Conservation (phyloP, 2,797 vertebrate species). For the Eremophila alpestris region DNA sequence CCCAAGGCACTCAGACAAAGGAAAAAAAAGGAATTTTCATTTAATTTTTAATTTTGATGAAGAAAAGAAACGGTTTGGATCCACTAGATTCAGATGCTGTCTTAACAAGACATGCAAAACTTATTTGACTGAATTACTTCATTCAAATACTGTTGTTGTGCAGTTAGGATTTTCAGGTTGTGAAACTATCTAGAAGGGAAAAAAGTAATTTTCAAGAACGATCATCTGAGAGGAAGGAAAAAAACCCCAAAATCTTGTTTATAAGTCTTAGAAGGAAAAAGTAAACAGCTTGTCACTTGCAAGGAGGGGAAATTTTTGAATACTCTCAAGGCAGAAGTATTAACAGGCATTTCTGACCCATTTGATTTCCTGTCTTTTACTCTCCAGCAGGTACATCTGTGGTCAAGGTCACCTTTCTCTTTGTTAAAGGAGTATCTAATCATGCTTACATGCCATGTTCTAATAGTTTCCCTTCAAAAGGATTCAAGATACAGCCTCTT, state of each 20-base stretch:
- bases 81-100: not conserved
- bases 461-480: not conserved
- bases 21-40: not conserved
- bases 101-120: not conserved
- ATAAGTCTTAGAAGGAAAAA: not conserved
- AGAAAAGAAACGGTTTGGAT: not conserved
- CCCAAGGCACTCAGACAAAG: not conserved
- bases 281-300: not conserved
- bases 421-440: not conserved
- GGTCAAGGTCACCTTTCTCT: conserved; percentile 43
- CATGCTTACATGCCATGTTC: not conserved
- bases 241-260: not conserved
- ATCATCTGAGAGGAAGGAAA: not conserved
- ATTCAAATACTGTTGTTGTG: not conserved
- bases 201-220: not conserved
- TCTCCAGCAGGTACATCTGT: not conserved
- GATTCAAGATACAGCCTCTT: conserved; percentile 15
- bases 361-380: not conserved
- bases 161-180: not conserved
- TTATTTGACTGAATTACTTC: not conserved
- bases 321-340: not conserved
- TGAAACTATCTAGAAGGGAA: not conserved
- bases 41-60: not conserved
- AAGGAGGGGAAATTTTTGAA: not conserved
- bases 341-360: not conserved